Evolutionary conservation across 2,113 vertebrate genomes (phyloP).

Genomic region (Procapra przewalskii): DNA sequence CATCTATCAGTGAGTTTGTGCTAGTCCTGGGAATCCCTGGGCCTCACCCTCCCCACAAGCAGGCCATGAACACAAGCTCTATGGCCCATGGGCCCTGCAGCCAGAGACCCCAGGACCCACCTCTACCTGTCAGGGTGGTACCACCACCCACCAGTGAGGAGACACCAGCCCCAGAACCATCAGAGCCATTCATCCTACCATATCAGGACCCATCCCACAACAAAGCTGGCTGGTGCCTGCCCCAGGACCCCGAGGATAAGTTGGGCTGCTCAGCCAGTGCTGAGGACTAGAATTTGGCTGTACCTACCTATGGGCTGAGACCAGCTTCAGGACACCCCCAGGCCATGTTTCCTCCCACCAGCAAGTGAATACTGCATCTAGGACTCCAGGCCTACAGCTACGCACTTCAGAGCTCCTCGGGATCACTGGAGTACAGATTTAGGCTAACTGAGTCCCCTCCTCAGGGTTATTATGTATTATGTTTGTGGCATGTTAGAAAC

Average conservation of each 20-base stretch:
- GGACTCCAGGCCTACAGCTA: not conserved
- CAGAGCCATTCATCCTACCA: not conserved
- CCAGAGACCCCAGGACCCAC: too few relatives aligned
- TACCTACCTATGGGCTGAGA: not conserved
- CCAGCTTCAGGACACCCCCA: not conserved
- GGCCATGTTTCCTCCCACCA: not conserved
- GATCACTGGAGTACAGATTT: not conserved
- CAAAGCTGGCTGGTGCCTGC: not conserved
- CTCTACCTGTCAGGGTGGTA: not conserved
- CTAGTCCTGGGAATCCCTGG: not conserved
- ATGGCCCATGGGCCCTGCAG: not conserved
- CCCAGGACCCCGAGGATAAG: not conserved
- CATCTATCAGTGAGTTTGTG: not conserved
- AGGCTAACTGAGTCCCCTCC: not conserved
- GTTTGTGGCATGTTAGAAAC: not conserved
- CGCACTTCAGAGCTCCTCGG: fast-evolving
- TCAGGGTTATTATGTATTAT: not conserved
- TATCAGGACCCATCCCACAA: not conserved
- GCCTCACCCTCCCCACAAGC: not conserved
- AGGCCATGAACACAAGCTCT: not conserved
- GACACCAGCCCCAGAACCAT: not conserved
- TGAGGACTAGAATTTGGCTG: not conserved
- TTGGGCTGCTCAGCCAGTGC: not conserved
- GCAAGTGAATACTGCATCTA: not conserved
- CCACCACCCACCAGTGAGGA: not conserved